phyloP scores from a whole-genome alignment of 2,797 vertebrate species.

The Poecilia picta region DNA sequence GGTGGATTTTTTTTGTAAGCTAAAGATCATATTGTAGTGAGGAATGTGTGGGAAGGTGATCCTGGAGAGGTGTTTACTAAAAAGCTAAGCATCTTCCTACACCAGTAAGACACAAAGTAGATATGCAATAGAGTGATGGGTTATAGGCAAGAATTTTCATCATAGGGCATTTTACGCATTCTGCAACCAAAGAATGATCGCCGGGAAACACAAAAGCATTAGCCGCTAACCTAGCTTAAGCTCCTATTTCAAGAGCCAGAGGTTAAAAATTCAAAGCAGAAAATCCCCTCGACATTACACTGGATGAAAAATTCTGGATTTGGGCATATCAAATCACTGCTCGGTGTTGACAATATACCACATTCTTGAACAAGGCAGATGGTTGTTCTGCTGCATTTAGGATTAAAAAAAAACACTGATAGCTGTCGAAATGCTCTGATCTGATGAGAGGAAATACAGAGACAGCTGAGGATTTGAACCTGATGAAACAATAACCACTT shows the following conservation, averaged over 20 bases:
- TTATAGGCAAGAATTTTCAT: not conserved
- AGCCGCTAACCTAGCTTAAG: not conserved
- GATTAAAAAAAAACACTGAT: not conserved
- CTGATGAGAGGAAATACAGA: not conserved
- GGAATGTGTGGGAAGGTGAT: not conserved
- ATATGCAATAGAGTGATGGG: not conserved
- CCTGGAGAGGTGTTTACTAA: not conserved
- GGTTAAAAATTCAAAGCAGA: not conserved
- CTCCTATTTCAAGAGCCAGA: not conserved
- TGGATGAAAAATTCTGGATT: not conserved
- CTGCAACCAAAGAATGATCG: not conserved
- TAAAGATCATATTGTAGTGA: not conserved
- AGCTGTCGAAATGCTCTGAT: not conserved
- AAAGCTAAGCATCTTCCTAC: constrained; percentile 5
- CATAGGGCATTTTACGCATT: not conserved
- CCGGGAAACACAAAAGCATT: not conserved
- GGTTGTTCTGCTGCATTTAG: not conserved
- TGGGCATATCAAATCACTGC: not conserved
- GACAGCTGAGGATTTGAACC: not conserved
- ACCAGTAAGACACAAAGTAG: not conserved
- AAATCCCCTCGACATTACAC: not conserved
- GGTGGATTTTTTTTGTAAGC: not conserved
- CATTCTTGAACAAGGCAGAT: not conserved
- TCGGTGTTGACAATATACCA: not conserved
- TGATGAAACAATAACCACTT: not conserved